These are phyloP conservation scores for Ctena decussata DNA, from an alignment of 2,888 invertebrate species.

Conservation along the genomic window DNA sequence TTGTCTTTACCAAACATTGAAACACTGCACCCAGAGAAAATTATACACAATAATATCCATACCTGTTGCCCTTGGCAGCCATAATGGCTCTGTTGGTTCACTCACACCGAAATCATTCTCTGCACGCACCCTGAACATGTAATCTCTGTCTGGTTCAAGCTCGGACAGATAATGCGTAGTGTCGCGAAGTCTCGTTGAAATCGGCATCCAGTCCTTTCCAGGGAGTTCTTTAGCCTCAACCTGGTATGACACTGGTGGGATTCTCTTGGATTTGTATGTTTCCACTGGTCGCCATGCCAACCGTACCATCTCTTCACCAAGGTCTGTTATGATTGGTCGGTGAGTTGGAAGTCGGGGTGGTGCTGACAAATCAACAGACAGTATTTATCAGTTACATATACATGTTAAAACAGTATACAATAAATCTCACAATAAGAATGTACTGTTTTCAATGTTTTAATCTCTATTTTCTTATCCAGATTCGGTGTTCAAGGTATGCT, in stretches of 20 bases:
- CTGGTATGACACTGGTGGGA: slow-evolving; percentile 77
- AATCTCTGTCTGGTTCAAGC: slow-evolving; percentile 96
- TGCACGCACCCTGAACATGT: slow-evolving; percentile 97
- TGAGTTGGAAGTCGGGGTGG: slow-evolving; percentile 76
- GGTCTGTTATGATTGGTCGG: slow-evolving; percentile 78
- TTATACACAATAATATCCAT: too few species aligned
- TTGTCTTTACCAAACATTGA: too few species aligned
- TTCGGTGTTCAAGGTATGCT: too few species aligned
- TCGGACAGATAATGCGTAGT: slow-evolving; percentile 82
- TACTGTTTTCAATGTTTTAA: too few species aligned
- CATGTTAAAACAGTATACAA: too few species aligned
- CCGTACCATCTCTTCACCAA: slow-evolving; percentile 79
- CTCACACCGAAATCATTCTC: slow-evolving; percentile 99
- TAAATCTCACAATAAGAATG: too few species aligned
- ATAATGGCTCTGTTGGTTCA: slow-evolving; percentile 96
- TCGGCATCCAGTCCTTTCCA: slow-evolving; percentile 75
- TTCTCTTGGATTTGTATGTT: slow-evolving; percentile 58
- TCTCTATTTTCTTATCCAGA: too few species aligned
- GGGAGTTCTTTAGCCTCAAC: slow-evolving; percentile 65
- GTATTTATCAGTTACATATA: too few species aligned
- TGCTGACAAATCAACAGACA: slow-evolving; percentile 70
- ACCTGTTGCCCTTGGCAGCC: slow-evolving; percentile 82
- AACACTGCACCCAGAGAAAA: too few species aligned
- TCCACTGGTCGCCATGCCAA: slow-evolving; percentile 82
- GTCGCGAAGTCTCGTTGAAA: slow-evolving; percentile 77